Base-by-base conservation (phyloP, 2,113 vertebrate species). In the Gasterosteus nipponicus region DNA sequence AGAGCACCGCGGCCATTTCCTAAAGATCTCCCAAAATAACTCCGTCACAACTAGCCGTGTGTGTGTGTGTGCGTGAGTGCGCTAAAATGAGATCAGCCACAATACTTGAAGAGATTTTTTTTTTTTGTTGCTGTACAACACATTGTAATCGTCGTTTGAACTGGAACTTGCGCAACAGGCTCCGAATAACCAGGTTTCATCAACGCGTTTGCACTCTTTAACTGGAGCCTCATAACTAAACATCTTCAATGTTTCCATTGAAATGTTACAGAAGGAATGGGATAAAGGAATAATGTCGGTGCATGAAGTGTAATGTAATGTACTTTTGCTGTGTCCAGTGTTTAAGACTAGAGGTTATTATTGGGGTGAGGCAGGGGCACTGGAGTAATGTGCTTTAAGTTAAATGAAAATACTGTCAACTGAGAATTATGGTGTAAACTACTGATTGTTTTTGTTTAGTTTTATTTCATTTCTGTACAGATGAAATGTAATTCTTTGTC, bases 81-180 rank as follows among this genome's bases (percentile, higher is more conserved):
- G 68, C 19, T 93, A 86, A 89, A 91, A 73, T 87, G 91, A 94
- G 93, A 95, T 94, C 92, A 91, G 90, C 90, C 91, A 58, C 90
- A 90, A 96, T 96, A 96, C 96, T 96, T 97, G 96, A 96, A 96
- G 90, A 92, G 31, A 31, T 74, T 71, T 51, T 26, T 42, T 41
- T 93, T 73, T 92, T 93, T 93, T 89, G 19, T 92, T 88, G 80
- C 88, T 94, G 92, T 95, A 90, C 88, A 89, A 87, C 22, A 56
- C 39, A 29, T 29, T 94, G 93, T 92, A 66, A 89, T 26, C 22
- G 22, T 26, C 22, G 54, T 73, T 47, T 62, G 54, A 56, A 59
- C 76, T 66, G 73, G 70, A 75, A 62, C 31, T 53, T 35, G 1
- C 49, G 59, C 57, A 39, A n/a, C 53, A 69, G 69, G 65, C 53